These are phyloP conservation scores for Dromiciops gliroides DNA, from an alignment of 2,113 vertebrate species.

Conservation along the genomic window DNA sequence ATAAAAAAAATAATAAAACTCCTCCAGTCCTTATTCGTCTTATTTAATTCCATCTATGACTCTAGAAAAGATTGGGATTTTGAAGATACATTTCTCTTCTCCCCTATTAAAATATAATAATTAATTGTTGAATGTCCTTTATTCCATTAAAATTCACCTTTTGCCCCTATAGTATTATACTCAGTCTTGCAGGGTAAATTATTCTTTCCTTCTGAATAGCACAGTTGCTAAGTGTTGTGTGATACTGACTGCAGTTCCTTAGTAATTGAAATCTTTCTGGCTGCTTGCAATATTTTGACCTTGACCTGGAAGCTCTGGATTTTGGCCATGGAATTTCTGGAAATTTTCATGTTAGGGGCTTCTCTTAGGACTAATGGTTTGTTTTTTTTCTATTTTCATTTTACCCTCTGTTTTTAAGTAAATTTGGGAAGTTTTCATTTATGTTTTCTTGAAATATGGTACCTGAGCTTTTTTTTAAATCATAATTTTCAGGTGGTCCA, in stretches of 20 bases:
- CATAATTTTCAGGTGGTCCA: neutral
- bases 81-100: neutral
- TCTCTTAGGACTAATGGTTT: neutral
- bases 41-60: neutral
- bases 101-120: neutral
- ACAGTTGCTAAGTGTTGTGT: too few species aligned
- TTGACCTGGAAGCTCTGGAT: neutral
- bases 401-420: neutral
- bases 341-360: neutral
- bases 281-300: neutral
- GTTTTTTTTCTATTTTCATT: neutral
- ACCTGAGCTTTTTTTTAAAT: neutral
- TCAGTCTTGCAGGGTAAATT: neutral
- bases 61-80: neutral
- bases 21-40: neutral
- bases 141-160: neutral
- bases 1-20: neutral
- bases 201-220: neutral
- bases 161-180: neutral
- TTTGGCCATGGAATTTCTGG: neutral
- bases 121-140: neutral
- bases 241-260: neutral
- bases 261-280: neutral
- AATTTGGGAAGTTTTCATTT: neutral
- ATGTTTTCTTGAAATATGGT: neutral